These are phyloP conservation scores for Paratilapia polleni DNA, from an alignment of 2,113 vertebrate genomes.

Conservation along the genomic window DNA sequence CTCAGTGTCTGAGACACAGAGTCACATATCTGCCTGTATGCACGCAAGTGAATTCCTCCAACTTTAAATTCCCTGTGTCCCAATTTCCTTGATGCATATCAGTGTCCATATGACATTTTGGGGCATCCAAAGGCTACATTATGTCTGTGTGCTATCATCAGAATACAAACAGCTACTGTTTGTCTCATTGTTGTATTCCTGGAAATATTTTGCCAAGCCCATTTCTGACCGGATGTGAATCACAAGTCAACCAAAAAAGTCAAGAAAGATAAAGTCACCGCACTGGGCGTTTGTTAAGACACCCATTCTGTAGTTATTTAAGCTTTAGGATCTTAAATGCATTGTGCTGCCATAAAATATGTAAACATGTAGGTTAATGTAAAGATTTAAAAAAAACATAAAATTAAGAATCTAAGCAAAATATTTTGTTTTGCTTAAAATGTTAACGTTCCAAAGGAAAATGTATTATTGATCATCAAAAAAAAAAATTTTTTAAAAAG, in stretches of 20 bases:
- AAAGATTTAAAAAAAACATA: background rate
- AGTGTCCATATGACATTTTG: background rate
- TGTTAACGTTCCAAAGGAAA: too few relatives aligned
- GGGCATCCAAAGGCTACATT: background rate
- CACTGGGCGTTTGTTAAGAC: background rate
- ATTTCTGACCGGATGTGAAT: background rate
- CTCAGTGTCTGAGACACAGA: background rate
- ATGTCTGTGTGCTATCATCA: background rate
- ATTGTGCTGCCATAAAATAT: accelerated
- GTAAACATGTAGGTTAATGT: background rate
- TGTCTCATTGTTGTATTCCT: background rate
- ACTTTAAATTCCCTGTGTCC: background rate
- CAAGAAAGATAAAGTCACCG: too few relatives aligned
- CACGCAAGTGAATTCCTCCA: background rate
- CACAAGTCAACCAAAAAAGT: too few relatives aligned
- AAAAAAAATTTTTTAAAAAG: too few relatives aligned
- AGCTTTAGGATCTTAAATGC: background rate
- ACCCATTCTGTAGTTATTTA: background rate
- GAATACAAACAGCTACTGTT: background rate
- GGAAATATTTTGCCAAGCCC: background rate
- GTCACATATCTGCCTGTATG: background rate
- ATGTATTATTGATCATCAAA: too few relatives aligned
- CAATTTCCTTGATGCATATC: background rate
- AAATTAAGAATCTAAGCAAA: too few relatives aligned
- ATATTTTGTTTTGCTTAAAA: too few relatives aligned